These are phyloP conservation scores for Rhinolophus ferrumequinum DNA, from an alignment of 2,113 vertebrate genomes.

Conservation along the genomic window DNA sequence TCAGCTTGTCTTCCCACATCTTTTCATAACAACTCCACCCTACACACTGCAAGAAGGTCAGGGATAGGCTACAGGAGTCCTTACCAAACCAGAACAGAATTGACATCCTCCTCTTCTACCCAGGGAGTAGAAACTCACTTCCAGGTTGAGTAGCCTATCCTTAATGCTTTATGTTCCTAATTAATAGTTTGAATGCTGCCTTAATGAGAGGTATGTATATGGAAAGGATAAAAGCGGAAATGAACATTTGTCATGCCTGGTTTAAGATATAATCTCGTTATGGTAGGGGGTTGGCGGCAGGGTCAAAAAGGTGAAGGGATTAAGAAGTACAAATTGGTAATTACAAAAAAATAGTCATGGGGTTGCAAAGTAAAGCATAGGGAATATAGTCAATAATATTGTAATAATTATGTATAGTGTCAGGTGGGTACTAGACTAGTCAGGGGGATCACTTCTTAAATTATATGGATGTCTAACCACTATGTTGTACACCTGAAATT, in stretches of 20 bases:
- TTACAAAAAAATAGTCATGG: no score
- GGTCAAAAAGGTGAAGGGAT: no score
- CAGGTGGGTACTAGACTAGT: no score
- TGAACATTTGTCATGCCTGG: not conserved
- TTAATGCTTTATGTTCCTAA: conserved; percentile 37
- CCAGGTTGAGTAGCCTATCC: not conserved
- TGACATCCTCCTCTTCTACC: not conserved
- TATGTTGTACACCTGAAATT: no score
- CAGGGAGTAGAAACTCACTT: not conserved
- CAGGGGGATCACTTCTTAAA: no score
- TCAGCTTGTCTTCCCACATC: not conserved
- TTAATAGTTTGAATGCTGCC: conserved; percentile 51
- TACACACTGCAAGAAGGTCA: not conserved
- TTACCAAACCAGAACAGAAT: not conserved
- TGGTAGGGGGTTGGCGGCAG: no score
- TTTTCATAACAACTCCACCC: not conserved
- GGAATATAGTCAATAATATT: no score
- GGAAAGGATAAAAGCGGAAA: not conserved
- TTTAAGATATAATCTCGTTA: conserved; percentile 1
- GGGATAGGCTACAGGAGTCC: not conserved
- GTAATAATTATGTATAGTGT: no score
- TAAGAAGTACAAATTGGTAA: no score
- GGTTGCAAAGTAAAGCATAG: no score
- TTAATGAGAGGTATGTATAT: not conserved
- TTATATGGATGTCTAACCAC: no score